phyloP scores from a whole-genome alignment of 2,888 invertebrate species.

The Mythimna pallens region DNA sequence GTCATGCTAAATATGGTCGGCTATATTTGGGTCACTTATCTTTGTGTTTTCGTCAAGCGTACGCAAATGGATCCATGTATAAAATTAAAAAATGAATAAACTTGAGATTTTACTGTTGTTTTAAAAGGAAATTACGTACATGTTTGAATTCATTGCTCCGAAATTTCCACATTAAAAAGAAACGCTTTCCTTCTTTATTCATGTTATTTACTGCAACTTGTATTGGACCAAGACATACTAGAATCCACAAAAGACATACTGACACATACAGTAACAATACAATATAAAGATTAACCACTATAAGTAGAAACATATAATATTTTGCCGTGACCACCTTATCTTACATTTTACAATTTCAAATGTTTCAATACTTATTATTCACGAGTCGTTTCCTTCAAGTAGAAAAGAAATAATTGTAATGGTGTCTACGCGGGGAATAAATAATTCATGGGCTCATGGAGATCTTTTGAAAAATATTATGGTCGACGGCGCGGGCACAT shows the following conservation, averaged over 20 bases:
- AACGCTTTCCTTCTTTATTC: background rate
- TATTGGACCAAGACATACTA: background rate
- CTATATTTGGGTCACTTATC: conserved; percentile 53
- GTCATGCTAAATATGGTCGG: conserved; percentile 44
- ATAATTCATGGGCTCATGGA: conserved; percentile 88
- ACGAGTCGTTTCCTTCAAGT: conserved; percentile 81
- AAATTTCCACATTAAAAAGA: conserved; percentile 3
- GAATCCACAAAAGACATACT: background rate
- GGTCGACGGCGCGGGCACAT: conserved; percentile 82
- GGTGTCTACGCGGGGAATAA: conserved; percentile 84
- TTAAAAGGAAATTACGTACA: conserved; percentile 21
- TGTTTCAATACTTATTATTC: conserved; percentile 78
- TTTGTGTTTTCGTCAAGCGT: conserved; percentile 36
- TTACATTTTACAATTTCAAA: conserved; percentile 71
- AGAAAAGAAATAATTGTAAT: conserved; percentile 88
- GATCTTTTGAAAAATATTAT: conserved; percentile 87
- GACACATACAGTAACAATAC: conserved; percentile 17
- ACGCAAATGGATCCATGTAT: conserved; percentile 14
- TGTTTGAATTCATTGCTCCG: background rate
- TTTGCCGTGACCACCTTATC: conserved; percentile 57
- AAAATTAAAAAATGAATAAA: conserved; percentile 34
- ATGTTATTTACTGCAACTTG: background rate
- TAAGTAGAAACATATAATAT: conserved; percentile 15
- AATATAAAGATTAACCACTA: conserved; percentile 32
- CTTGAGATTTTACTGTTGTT: conserved; percentile 30